Evolutionary conservation across 2,797 vertebrate genomes (phyloP).

Genomic region (Phrynocephalus forsythii): DNA sequence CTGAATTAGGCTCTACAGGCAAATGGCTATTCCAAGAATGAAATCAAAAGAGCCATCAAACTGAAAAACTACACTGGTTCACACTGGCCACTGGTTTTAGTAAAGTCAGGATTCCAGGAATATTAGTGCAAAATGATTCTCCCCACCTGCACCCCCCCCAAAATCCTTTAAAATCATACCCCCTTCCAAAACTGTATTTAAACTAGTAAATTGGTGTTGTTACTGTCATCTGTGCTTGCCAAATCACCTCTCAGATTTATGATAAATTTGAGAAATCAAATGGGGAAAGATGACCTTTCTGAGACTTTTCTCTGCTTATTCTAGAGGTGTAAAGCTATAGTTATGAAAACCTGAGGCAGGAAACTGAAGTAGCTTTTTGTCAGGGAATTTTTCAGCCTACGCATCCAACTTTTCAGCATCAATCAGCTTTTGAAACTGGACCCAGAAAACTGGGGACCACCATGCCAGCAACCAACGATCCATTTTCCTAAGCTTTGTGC

Average conservation of each 20-base stretch:
- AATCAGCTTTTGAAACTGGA: constrained; percentile 48
- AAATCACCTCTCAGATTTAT: neutral
- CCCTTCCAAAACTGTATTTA: too few relatives aligned
- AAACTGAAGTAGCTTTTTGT: neutral
- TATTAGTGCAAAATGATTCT: too few relatives aligned
- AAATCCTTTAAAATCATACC: too few relatives aligned
- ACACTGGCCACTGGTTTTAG: too few relatives aligned
- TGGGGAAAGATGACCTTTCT: constrained; percentile 2
- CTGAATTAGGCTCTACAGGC: too few relatives aligned
- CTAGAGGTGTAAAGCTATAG: constrained; percentile 1
- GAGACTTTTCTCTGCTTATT: neutral
- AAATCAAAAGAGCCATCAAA: too few relatives aligned
- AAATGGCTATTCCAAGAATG: too few relatives aligned
- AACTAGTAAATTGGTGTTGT: neutral
- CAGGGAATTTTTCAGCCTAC: constrained; percentile 15
- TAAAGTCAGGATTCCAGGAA: too few relatives aligned
- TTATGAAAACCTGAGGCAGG: neutral
- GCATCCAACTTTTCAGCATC: neutral
- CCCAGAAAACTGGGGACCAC: neutral
- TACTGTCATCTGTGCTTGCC: neutral
- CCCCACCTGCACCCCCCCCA: too few relatives aligned
- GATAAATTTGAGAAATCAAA: constrained; percentile 6
- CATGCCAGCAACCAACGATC: constrained; percentile 12
- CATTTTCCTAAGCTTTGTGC: constrained; percentile 27
- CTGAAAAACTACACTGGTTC: too few relatives aligned